These are phyloP conservation scores for Myrmophylax atrothorax DNA, from an alignment of 2,113 vertebrate genomes.

Conservation along the genomic window DNA sequence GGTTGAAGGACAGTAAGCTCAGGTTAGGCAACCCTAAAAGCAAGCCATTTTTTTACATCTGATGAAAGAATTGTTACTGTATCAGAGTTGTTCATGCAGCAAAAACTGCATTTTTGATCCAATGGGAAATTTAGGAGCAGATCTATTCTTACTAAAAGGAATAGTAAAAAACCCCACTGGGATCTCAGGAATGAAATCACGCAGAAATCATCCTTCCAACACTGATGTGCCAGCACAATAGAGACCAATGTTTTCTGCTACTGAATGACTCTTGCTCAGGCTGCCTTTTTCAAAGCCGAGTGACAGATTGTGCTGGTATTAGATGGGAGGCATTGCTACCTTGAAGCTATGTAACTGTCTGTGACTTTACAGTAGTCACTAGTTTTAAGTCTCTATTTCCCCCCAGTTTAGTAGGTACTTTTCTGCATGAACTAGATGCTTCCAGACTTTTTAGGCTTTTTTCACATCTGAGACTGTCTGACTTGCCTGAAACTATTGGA, in stretches of 20 bases:
- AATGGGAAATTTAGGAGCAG: neutral
- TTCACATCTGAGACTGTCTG: neutral
- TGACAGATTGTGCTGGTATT: constrained; percentile 5
- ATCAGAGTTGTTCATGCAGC: neutral
- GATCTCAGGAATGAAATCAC: neutral
- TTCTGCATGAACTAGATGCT: neutral
- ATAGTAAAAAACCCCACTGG: neutral
- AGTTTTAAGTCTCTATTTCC: neutral
- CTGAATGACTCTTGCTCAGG: neutral
- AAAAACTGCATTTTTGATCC: neutral
- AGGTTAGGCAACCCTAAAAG: neutral
- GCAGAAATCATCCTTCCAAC: neutral
- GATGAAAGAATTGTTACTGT: neutral
- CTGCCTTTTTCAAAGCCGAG: neutral
- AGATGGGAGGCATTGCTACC: neutral
- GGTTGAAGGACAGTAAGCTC: neutral
- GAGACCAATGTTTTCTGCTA: neutral
- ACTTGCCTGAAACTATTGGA: neutral
- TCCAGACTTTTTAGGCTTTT: neutral
- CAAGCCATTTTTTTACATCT: neutral
- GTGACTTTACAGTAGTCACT: neutral
- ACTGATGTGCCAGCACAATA: neutral
- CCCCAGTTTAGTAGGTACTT: neutral
- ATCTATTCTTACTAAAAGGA: neutral
- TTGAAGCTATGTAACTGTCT: neutral